Base-by-base conservation (phyloP, 2,797 vertebrate species). In the Lutjanus campechanus region DNA sequence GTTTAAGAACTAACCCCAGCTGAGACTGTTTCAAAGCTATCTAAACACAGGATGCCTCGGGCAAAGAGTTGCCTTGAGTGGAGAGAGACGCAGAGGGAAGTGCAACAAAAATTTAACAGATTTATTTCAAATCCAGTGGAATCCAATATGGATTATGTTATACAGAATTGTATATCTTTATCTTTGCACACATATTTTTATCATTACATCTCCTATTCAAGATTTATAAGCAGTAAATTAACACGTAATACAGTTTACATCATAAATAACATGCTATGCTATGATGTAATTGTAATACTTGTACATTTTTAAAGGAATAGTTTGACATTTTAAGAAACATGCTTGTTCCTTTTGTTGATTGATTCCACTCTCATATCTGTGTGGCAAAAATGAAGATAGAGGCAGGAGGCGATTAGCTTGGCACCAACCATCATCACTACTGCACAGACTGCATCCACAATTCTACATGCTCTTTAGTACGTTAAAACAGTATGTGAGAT, bases 21-120 rank as follows among this genome's bases (percentile, higher is more conserved):
- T 80, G 79, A 89, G 81, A 76, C 44, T 0, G 11, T 86, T 89
- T 91, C 79, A 90, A 90, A 91, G 88, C 83, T 25, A 74, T 68
- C 58, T 77, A 65, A 36, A 77, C 62, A 9, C 81, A 62, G 79
- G 59, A 77, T 2, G 82, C 89, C 80, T 63, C 66, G 0, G 87
- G 89, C 89, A 49, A 50, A 64, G 65, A 82, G 56, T 20, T 53
- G 63, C 73, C 73, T 65, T 44, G 46, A 73, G 81, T 16, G 16
- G 54, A 69, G n/a, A 55, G 56, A 68, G 59, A 69, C 4, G 8
- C 64, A 54, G 69, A 64, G 73, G 49, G 50, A 68, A 66, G 53
- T 25, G 43, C n/a, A 64, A 44, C 22, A 72, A 29, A 69, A 20
- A 77, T 17, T 2, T 25, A 56, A 63, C 16, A 69, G 61, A 84